Percentiles rank a stretch among this genome's conserved stretches.
Conservation (phyloP, 2,797 vertebrate species). For the Halcyon smyrnensis region DNA sequence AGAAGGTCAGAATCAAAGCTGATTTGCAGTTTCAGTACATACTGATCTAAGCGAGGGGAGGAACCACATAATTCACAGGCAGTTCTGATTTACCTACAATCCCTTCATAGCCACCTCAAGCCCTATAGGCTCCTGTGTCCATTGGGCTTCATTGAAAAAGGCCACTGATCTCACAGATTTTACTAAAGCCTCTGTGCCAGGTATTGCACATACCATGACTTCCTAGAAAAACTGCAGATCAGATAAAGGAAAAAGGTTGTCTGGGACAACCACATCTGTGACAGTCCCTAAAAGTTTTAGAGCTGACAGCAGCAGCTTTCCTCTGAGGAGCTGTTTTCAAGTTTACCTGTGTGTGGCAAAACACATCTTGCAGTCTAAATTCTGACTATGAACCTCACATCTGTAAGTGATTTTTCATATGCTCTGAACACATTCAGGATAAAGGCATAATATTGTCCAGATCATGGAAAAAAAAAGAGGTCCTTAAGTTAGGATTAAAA, state of each 20-base stretch:
- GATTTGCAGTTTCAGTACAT: neutral
- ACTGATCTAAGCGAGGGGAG: neutral
- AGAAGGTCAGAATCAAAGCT: neutral
- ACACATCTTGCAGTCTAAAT: neutral
- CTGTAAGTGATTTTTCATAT: accelerated
- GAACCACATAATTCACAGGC: neutral
- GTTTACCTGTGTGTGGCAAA: neutral
- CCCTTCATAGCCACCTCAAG: neutral
- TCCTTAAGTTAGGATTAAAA: neutral
- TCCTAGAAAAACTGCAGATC: neutral
- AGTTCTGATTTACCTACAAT: neutral
- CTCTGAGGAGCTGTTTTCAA: neutral
- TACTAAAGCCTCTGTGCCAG: neutral
- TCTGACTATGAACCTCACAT: neutral
- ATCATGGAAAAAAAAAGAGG: neutral
- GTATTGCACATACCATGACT: neutral
- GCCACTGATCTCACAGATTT: neutral
- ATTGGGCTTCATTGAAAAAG: neutral
- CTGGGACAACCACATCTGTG: neutral
- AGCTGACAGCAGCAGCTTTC: neutral
- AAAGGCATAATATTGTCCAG: neutral
- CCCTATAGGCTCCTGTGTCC: neutral
- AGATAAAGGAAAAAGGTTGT: neutral
- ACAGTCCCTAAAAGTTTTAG: neutral
- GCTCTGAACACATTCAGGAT: neutral